A percentile compares a stretch with the other conserved stretches of the same genome.
Evolutionary conservation across 2,888 invertebrate genomes (phyloP).

Genomic region (Aporophyla lueneburgensis): DNA sequence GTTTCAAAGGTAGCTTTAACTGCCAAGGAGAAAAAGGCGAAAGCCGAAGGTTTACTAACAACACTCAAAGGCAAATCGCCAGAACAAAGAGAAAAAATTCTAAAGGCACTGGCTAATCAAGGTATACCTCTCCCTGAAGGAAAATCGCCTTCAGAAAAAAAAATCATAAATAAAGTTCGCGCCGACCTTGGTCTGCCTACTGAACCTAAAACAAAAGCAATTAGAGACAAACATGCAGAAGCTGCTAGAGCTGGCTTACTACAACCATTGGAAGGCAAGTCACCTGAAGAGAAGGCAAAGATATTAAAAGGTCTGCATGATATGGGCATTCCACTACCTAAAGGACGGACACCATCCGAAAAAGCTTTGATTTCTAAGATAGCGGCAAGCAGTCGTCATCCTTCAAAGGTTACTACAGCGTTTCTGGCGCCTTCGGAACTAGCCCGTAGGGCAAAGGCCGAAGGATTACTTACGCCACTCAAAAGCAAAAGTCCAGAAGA

Average conservation of each 20-base stretch:
- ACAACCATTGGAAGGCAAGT: constrained; percentile 12
- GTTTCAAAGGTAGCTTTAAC: background rate
- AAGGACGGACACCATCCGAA: constrained; percentile 69
- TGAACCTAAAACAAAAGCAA: background rate
- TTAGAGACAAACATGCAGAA: background rate
- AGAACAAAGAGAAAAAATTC: constrained; percentile 34
- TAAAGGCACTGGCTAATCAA: constrained; percentile 24
- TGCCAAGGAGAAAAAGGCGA: background rate
- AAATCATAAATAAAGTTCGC: constrained; percentile 16
- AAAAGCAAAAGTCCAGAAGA: constrained; percentile 62
- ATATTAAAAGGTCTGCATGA: constrained; percentile 39
- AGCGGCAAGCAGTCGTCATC: background rate
- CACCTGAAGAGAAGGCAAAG: constrained; percentile 45
- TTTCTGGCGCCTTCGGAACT: constrained; percentile 6
- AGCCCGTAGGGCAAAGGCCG: constrained; percentile 21
- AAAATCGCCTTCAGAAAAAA: constrained; percentile 63
- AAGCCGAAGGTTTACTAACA: constrained; percentile 21
- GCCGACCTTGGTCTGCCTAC: constrained; percentile 12
- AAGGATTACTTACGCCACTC: constrained; percentile 36
- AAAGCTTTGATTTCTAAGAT: background rate
- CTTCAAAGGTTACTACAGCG: background rate
- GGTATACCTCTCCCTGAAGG: constrained; percentile 60
- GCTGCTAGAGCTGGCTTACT: constrained; percentile 12
- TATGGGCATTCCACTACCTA: constrained; percentile 67
- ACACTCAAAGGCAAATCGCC: constrained; percentile 35